Conservation (phyloP, 1,140 invertebrate genomes). For the Drosophila murphyi region DNA sequence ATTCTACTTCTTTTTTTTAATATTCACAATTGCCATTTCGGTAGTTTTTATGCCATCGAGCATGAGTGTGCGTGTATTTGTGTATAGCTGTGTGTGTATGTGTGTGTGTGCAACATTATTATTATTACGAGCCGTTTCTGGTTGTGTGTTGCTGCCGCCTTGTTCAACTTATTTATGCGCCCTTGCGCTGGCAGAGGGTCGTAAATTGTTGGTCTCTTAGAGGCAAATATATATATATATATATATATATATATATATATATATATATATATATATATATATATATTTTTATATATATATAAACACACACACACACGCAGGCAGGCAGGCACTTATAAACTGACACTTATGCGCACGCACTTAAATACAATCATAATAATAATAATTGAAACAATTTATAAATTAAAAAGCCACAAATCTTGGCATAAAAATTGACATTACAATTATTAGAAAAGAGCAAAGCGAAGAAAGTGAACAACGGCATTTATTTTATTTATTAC, state of each 20-base stretch:
- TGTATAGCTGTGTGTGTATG: background rate
- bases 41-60: slow-evolving; percentile 66
- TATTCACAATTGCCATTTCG: slow-evolving; percentile 83
- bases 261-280: too few relatives aligned
- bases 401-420: slow-evolving; percentile 84
- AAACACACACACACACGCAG: slow-evolving; percentile 19
- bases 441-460: slow-evolving; percentile 59
- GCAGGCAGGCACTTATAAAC: slow-evolving; percentile 1
- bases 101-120: slow-evolving; percentile 76
- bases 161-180: slow-evolving; percentile 80
- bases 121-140: slow-evolving; percentile 81
- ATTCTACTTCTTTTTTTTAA: slow-evolving; percentile 61
- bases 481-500: slow-evolving; percentile 43
- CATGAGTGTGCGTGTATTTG: slow-evolving; percentile 20
- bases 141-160: slow-evolving; percentile 62
- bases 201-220: slow-evolving; percentile 72
- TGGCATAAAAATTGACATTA: slow-evolving; percentile 80
- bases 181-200: slow-evolving; percentile 58
- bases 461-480: slow-evolving; percentile 53
- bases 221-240: background rate
- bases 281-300: too few relatives aligned
- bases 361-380: slow-evolving; percentile 83
- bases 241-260: too few relatives aligned
- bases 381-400: slow-evolving; percentile 84
- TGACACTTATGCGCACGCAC: slow-evolving; percentile 75